Evolutionary conservation across 1,140 invertebrate species (phyloP).

Genomic region (Rhysida immarginata): DNA sequence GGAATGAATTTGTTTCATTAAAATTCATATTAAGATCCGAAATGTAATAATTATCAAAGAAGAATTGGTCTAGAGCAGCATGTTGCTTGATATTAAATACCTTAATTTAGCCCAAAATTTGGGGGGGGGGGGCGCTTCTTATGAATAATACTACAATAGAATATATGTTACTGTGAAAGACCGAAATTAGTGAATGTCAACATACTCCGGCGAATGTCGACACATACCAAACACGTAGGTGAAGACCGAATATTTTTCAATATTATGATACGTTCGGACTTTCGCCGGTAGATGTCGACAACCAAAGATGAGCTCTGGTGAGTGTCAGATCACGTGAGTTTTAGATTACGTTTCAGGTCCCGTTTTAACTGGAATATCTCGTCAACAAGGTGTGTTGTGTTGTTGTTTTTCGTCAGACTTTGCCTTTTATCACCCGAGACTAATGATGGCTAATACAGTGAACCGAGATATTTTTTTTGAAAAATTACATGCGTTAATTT

Average conservation of each 20-base stretch:
- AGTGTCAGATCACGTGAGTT: background rate
- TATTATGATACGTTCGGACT: background rate
- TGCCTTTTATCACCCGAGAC: background rate
- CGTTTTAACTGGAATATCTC: background rate
- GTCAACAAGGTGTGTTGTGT: background rate
- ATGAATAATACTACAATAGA: too few relatives aligned
- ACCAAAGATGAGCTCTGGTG: background rate
- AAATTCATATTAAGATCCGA: too few relatives aligned
- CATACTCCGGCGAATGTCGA: background rate
- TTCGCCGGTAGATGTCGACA: background rate
- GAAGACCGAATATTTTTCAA: background rate
- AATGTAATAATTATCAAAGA: too few relatives aligned
- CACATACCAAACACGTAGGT: background rate
- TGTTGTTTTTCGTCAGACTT: background rate
- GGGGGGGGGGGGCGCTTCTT: too few relatives aligned
- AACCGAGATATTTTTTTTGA: background rate
- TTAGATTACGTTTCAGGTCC: background rate
- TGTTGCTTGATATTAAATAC: too few relatives aligned
- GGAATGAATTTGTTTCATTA: too few relatives aligned
- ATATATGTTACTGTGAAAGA: background rate
- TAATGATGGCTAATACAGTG: background rate
- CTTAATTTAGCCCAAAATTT: too few relatives aligned
- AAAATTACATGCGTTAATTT: background rate
- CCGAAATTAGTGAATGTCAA: background rate
- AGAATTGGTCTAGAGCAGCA: too few relatives aligned